These are phyloP conservation scores for Oryzias dopingdopingensis DNA, from an alignment of 2,797 vertebrate species.

Conservation along the genomic window DNA sequence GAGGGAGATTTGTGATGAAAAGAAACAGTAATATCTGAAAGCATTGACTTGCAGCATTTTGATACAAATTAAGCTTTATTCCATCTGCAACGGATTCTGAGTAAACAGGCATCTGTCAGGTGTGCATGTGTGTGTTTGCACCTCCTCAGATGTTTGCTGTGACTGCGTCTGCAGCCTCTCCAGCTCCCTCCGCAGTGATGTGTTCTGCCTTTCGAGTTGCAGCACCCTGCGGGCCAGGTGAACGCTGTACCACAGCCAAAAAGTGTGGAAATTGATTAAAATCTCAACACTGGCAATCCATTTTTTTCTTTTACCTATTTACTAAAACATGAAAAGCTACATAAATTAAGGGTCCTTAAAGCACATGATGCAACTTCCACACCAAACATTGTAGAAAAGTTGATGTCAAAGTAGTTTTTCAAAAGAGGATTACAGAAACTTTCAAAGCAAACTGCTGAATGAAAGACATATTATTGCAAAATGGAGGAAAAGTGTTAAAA, in stretches of 20 bases:
- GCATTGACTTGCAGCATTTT: constrained; percentile 23
- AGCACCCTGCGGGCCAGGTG: constrained; percentile 95
- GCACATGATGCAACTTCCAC: neutral
- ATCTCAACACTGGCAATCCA: constrained; percentile 29
- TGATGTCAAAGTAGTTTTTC: no score
- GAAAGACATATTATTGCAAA: no score
- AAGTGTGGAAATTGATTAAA: constrained; percentile 33
- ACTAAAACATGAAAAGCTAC: neutral
- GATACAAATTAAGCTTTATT: constrained; percentile 8
- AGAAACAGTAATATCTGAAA: constrained; percentile 31
- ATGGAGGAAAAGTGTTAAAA: no score
- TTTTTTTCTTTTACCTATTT: constrained; percentile 7
- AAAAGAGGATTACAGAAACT: no score
- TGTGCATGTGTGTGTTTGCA: constrained; percentile 58
- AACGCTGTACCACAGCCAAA: constrained; percentile 78
- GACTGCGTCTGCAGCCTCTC: constrained; percentile 82
- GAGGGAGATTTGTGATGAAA: constrained; percentile 10
- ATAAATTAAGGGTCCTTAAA: constrained; percentile 13
- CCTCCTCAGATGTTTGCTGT: constrained; percentile 87
- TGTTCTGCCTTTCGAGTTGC: constrained; percentile 94
- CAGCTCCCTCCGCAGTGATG: constrained; percentile 87
- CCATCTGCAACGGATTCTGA: constrained; percentile 2
- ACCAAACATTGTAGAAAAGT: neutral
- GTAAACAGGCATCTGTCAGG: constrained; percentile 1
- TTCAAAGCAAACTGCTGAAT: no score